A percentile compares a stretch with the other conserved stretches of the same genome.
Conservation (phyloP, 2,113 vertebrate genomes). For the Eurystomus gularis region DNA sequence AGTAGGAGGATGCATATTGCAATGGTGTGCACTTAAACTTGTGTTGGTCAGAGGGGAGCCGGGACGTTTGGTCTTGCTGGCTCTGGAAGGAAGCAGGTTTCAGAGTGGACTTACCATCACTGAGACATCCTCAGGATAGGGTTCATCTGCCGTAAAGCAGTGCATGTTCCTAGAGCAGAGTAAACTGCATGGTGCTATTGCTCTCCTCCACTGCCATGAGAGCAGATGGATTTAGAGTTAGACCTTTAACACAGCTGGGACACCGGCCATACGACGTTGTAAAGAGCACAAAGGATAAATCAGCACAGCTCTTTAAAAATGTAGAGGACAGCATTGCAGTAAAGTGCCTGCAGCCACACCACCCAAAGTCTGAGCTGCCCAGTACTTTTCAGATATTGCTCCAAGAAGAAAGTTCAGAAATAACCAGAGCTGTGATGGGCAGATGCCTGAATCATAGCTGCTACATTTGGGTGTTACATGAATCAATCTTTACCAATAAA, state of each 20-base stretch:
- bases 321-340: accelerated
- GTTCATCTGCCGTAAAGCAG: background rate
- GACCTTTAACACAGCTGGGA: background rate
- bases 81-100: background rate
- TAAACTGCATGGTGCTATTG: background rate
- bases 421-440: background rate
- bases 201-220: background rate
- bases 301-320: background rate
- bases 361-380: background rate
- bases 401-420: background rate
- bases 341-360: background rate
- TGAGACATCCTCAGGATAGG: background rate
- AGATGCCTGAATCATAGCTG: background rate
- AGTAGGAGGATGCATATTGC: background rate
- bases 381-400: background rate
- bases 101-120: background rate
- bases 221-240: background rate
- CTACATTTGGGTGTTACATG: background rate
- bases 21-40: no score
- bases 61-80: background rate
- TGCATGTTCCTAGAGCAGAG: background rate
- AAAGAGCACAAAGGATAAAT: background rate
- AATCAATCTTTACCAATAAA: background rate
- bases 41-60: background rate
- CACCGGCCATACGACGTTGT: accelerated